Conservation (phyloP, 2,797 vertebrate species). For the Premnoplex brunnescens region DNA sequence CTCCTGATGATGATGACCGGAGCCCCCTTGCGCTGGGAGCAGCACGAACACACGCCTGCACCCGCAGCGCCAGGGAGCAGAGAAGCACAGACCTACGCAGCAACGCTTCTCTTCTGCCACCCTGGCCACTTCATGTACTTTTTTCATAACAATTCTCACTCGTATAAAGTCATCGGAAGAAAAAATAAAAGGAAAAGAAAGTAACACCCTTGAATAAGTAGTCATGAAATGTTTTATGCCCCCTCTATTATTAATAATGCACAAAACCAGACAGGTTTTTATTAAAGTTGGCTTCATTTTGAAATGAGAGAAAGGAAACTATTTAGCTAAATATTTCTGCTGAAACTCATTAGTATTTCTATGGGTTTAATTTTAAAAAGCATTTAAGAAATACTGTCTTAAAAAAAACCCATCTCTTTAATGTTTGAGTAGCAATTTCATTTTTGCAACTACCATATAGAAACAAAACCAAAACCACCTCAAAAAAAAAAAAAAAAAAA, state of each 20-base stretch:
- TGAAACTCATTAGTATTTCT: background rate
- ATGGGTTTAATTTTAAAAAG: background rate
- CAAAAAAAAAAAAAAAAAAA: background rate
- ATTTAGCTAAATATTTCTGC: background rate
- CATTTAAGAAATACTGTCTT: background rate
- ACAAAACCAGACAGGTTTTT: background rate
- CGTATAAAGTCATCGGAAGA: background rate
- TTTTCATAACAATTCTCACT: background rate
- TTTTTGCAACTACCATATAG: background rate
- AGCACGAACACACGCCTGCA: background rate
- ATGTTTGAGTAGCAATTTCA: background rate
- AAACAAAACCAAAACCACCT: background rate
- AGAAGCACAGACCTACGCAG: background rate
- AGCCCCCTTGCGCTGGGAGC: constrained; percentile 23
- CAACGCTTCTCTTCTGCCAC: background rate
- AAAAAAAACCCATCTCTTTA: fast-evolving
- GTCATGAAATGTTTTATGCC: background rate
- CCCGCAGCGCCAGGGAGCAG: background rate
- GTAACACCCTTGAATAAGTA: background rate
- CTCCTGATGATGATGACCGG: background rate
- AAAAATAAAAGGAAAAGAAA: background rate
- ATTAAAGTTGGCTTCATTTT: background rate
- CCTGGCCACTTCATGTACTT: background rate
- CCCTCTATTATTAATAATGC: background rate
- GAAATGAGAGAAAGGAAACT: background rate